A percentile compares a stretch with the other conserved stretches of the same genome.
These are phyloP conservation scores for Anthonomus grandis DNA, from an alignment of 1,140 invertebrate genomes.

Conservation along the genomic window DNA sequence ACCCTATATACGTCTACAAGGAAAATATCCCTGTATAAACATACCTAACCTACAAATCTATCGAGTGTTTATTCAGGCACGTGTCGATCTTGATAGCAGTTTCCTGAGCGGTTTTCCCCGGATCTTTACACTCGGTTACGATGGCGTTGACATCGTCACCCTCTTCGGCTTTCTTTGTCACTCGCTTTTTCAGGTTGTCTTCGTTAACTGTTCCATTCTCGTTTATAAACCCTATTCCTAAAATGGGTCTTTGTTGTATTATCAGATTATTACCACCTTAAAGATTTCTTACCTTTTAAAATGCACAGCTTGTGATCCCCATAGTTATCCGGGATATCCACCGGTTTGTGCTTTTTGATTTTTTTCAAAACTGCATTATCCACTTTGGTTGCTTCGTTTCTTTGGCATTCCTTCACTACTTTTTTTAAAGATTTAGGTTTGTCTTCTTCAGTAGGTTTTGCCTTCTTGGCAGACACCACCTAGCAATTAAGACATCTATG, in stretches of 20 bases:
- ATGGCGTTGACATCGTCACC: conserved; percentile 9
- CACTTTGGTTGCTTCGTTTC: conserved; percentile 11
- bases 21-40: no score
- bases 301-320: conserved; percentile 12
- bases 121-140: not conserved
- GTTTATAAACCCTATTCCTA: conserved; percentile 5
- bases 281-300: conserved; percentile 8
- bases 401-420: conserved; percentile 17
- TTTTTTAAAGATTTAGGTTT: conserved; percentile 2
- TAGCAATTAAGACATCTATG: no score
- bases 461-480: no score
- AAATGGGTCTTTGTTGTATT: not conserved
- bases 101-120: not conserved
- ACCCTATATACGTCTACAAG: no score
- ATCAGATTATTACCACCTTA: not conserved
- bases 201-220: conserved; percentile 13
- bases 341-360: conserved; percentile 8
- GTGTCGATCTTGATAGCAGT: conserved; percentile 14
- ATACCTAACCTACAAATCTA: no score
- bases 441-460: no score
- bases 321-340: conserved; percentile 5
- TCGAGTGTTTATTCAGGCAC: conserved; percentile 6
- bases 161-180: not conserved
- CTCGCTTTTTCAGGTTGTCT: conserved; percentile 5
- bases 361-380: conserved; percentile 12